phyloP scores from a whole-genome alignment of 2,888 invertebrate species.

The Apomyelois bistriatella region DNA sequence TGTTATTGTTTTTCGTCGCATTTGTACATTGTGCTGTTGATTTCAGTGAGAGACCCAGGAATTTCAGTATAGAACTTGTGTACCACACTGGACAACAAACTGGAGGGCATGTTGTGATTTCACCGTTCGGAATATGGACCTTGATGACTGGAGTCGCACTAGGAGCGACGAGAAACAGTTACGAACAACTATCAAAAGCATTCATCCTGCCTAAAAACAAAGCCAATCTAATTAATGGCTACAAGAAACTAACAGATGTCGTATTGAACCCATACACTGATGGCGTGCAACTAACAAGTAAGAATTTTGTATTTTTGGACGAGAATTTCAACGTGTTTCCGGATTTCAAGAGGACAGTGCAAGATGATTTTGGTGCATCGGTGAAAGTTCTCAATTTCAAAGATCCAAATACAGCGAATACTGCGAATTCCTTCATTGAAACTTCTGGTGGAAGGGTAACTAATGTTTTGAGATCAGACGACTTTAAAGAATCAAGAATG shows the following conservation, averaged over 20 bases:
- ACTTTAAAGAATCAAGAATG: slow-evolving; percentile 79
- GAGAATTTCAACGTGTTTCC: slow-evolving; percentile 49
- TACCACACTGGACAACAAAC: slow-evolving; percentile 58
- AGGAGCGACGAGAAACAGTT: slow-evolving; percentile 59
- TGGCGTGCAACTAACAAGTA: slow-evolving; percentile 58
- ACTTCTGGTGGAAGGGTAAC: slow-evolving; percentile 59
- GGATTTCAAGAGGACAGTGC: slow-evolving; percentile 41
- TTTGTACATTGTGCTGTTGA: slow-evolving; percentile 51
- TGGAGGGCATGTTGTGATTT: slow-evolving; percentile 64
- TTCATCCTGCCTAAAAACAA: slow-evolving; percentile 54
- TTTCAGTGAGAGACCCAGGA: slow-evolving; percentile 61
- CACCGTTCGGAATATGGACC: slow-evolving; percentile 74
- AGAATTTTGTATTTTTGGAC: slow-evolving; percentile 66
- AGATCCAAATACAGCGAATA: slow-evolving; percentile 52
- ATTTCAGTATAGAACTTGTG: slow-evolving; percentile 66
- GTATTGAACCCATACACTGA: slow-evolving; percentile 49
- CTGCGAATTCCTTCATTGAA: slow-evolving; percentile 60
- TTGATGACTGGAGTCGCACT: slow-evolving; percentile 67
- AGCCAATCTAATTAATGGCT: slow-evolving; percentile 45
- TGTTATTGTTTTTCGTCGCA: slow-evolving; percentile 42
- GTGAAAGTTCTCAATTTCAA: slow-evolving; percentile 58
- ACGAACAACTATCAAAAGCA: slow-evolving; percentile 48
- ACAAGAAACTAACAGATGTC: slow-evolving; percentile 42
- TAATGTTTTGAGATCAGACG: slow-evolving; percentile 68
- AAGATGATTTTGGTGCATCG: slow-evolving; percentile 56